Base-by-base conservation (phyloP, 2,113 vertebrate genomes). In the Cricetomys ansorgei region DNA sequence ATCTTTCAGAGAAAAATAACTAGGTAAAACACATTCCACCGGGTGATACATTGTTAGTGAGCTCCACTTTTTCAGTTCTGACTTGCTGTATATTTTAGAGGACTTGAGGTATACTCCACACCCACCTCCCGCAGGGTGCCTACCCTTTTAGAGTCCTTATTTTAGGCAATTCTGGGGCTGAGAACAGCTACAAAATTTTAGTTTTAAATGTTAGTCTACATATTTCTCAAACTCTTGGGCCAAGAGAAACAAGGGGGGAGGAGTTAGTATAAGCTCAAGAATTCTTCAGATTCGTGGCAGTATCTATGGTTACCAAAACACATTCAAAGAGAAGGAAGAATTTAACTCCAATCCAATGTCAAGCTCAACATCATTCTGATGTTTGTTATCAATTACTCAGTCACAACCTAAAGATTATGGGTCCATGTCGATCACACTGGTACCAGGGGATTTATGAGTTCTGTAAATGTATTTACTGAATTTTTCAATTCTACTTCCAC, bases 241-340 rank as follows among this genome's bases (percentile, higher is more conserved):
- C 91, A 96, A 94, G 29, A 8, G 84, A 96, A 96, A 87, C 43
- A 94, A 73, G 79, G 48, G 25, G 70, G 75, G 45, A 86, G 25
- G 48, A 84, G 40, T 67, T 65, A 89, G 59, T 27, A 11, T 80
- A 88, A 72, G 29, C 80, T 64, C 65, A 76, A 21, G 34, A 50
- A 48, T 59, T 81, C 90, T 45, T 8, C 12, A 10, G 75, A 76
- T 57, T 84, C 64, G 2, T 2, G 7, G 50, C 45, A 85, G 48
- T 37, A 94, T 34, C 79, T 64, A n/a, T 2, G 17, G 69, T 91
- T 95, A 69, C 64, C 57, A 92, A 92, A 59, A 65, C 45, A 50
- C 21, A 95, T 34, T 79, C 85, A 92, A 83, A 57, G 23, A 73
- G 9, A 55, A 85, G n/a, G 34, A 75, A 91, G 48, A 50, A 48